These are phyloP conservation scores for Gymnoscelis rufifasciata DNA, from an alignment of 2,888 invertebrate genomes.

Conservation along the genomic window DNA sequence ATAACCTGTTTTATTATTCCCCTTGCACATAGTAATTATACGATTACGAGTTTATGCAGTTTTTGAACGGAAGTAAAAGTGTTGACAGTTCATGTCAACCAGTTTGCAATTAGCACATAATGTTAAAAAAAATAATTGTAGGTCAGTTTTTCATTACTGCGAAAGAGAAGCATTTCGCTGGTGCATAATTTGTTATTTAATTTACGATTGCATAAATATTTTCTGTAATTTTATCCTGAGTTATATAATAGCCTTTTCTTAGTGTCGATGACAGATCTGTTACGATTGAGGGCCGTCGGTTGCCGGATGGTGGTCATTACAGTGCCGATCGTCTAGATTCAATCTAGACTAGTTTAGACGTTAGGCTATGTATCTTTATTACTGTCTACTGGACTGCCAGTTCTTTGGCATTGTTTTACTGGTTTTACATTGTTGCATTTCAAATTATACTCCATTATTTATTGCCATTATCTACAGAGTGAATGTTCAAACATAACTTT, in stretches of 20 bases:
- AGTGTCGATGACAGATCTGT: slow-evolving; percentile 33
- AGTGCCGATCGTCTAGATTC: slow-evolving; percentile 14
- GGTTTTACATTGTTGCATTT: not conserved
- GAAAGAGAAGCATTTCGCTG: too few species aligned
- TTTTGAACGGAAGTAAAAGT: slow-evolving; percentile 23
- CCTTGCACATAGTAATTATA: slow-evolving; percentile 16
- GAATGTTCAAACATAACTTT: too few species aligned
- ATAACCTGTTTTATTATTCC: slow-evolving; percentile 15
- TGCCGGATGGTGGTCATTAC: slow-evolving; percentile 24
- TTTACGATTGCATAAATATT: slow-evolving; percentile 3
- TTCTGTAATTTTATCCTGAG: slow-evolving; percentile 16
- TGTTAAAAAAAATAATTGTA: not conserved
- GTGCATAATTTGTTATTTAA: not conserved
- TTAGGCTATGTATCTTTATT: not conserved
- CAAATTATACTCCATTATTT: too few species aligned
- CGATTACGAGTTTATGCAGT: slow-evolving; percentile 1
- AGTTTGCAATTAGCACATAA: not conserved
- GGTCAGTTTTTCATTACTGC: not conserved
- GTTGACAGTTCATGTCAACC: not conserved
- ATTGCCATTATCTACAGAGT: too few species aligned
- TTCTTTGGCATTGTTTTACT: slow-evolving; percentile 10
- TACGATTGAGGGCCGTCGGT: slow-evolving; percentile 23
- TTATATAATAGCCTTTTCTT: slow-evolving; percentile 36
- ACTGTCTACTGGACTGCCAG: not conserved
- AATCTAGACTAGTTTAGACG: slow-evolving; percentile 26